Conservation (phyloP, 2,888 invertebrate species). For the Sinhomidia bicolor region DNA sequence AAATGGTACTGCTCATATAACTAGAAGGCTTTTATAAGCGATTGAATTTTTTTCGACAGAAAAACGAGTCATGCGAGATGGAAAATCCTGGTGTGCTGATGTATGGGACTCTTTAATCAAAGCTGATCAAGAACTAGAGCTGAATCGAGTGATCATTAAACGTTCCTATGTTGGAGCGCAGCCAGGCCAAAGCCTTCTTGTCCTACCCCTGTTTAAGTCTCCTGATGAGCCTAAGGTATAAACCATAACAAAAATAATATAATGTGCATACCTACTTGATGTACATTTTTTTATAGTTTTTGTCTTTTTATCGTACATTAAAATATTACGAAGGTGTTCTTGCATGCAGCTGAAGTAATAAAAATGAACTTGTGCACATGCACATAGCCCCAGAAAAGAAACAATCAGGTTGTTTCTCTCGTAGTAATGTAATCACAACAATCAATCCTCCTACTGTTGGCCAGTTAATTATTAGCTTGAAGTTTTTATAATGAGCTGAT, state of each 20-base stretch:
- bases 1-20: not conserved
- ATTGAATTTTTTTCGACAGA: constrained; percentile 67
- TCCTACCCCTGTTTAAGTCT: constrained; percentile 79
- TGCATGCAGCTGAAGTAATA: constrained; percentile 32
- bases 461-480: constrained; percentile 51
- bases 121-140: constrained; percentile 77
- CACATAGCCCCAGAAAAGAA: constrained; percentile 22
- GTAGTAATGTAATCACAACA: not conserved
- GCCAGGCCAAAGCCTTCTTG: constrained; percentile 79
- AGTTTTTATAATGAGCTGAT: constrained; percentile 57
- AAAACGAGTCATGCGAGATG: constrained; percentile 78
- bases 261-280: not conserved
- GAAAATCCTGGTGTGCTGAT: constrained; percentile 80
- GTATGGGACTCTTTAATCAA: constrained; percentile 79
- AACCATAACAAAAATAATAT: too few relatives aligned
- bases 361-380: constrained; percentile 25
- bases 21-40: constrained; percentile 25
- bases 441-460: constrained; percentile 42
- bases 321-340: constrained; percentile 8
- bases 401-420: constrained; percentile 47
- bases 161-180: constrained; percentile 80
- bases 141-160: constrained; percentile 77
- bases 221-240: constrained; percentile 78
- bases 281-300: not conserved
- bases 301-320: constrained; percentile 34